These are phyloP conservation scores for Meleagris gallopavo DNA, from an alignment of 2,113 vertebrate genomes.

Conservation along the genomic window DNA sequence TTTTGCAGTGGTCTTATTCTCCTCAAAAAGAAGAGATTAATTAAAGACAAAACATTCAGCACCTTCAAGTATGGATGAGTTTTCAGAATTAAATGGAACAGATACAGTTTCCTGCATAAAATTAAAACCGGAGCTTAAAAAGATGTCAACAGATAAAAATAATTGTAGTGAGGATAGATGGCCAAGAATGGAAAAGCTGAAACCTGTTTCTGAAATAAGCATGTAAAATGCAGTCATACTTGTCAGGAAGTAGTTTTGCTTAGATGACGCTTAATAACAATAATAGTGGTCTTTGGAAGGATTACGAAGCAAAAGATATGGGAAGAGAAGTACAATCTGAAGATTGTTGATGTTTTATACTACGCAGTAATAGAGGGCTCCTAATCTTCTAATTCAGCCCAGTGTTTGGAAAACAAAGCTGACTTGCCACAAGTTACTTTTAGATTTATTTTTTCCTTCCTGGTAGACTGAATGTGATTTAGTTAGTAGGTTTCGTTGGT, in stretches of 20 bases:
- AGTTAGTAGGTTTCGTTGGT: background rate
- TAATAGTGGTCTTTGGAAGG: background rate
- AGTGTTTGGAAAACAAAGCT: background rate
- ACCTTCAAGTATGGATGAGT: background rate
- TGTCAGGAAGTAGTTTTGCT: background rate
- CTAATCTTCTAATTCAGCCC: background rate
- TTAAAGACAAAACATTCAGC: background rate
- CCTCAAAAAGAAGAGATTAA: background rate
- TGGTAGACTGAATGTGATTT: background rate
- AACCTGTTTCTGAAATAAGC: background rate
- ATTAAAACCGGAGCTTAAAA: background rate
- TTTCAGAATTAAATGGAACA: background rate
- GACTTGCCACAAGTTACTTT: background rate
- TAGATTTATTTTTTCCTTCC: background rate
- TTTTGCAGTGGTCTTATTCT: background rate
- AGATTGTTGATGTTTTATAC: background rate
- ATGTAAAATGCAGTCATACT: background rate
- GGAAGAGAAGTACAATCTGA: background rate
- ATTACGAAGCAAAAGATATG: background rate
- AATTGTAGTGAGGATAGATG: background rate
- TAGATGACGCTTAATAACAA: background rate
- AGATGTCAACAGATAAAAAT: background rate
- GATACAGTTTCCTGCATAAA: background rate
- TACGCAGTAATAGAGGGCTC: background rate
- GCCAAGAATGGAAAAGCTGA: background rate